Conservation (phyloP, 2,113 vertebrate genomes). For the Neogobius melanostomus region DNA sequence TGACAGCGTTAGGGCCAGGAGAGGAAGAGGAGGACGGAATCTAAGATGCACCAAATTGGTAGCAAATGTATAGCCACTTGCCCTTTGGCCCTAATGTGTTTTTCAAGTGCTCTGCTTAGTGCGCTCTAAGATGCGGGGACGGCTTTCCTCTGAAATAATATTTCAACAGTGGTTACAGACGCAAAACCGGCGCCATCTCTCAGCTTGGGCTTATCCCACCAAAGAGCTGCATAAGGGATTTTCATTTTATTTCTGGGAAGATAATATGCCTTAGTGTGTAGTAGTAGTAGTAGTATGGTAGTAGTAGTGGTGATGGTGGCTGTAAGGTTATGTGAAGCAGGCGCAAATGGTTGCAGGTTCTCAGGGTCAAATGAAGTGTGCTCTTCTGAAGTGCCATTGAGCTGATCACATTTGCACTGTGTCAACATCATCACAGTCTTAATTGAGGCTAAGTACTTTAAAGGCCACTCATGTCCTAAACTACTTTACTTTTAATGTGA, state of each 20-base stretch:
- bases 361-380: constrained; percentile 5
- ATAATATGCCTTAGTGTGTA: constrained; percentile 56
- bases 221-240: constrained; percentile 71
- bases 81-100: constrained; percentile 54
- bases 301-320: constrained; percentile 30
- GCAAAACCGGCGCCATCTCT: constrained; percentile 64
- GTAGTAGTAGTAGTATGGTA: constrained; percentile 7
- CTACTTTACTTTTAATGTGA: constrained; percentile 35
- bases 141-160: constrained; percentile 75
- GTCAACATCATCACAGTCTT: constrained; percentile 27
- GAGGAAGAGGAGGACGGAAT: constrained; percentile 61
- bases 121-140: constrained; percentile 61
- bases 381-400: constrained; percentile 30
- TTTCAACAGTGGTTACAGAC: constrained; percentile 76
- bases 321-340: constrained; percentile 48
- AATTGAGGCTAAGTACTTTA: constrained; percentile 22
- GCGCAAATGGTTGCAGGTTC: constrained; percentile 37
- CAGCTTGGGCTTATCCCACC: constrained; percentile 72
- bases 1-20: constrained; percentile 44
- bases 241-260: constrained; percentile 68
- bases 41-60: constrained; percentile 67
- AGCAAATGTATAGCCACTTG: constrained; percentile 72
- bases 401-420: constrained; percentile 15
- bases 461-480: constrained; percentile 16
- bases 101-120: constrained; percentile 52